phyloP scores from a whole-genome alignment of 2,797 vertebrate species.

The Chaetodon trifasciatus region DNA sequence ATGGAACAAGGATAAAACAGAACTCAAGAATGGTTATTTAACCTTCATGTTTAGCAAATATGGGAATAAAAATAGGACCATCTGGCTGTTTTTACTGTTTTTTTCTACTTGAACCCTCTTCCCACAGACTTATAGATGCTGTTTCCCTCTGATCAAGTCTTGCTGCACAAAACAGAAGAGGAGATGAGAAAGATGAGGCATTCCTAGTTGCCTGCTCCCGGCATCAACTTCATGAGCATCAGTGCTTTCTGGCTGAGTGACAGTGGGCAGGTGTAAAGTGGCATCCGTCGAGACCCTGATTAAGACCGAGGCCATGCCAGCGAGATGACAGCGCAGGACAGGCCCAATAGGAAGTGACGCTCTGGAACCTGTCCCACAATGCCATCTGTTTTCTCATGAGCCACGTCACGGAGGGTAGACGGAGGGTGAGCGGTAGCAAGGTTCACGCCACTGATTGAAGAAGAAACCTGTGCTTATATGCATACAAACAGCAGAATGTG shows the following conservation, averaged over 20 bases:
- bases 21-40: constrained; percentile 20
- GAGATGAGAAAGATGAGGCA: neutral
- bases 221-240: constrained; percentile 41
- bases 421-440: constrained; percentile 15
- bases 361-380: constrained; percentile 63
- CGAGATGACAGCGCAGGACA: constrained; percentile 54
- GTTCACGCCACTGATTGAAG: constrained; percentile 23
- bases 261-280: constrained; percentile 62
- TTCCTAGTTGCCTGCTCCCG: constrained; percentile 31
- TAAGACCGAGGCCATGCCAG: constrained; percentile 64
- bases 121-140: constrained; percentile 16
- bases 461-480: neutral
- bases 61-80: constrained; percentile 25
- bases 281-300: constrained; percentile 62
- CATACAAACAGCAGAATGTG: neutral
- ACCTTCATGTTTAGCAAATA: constrained; percentile 18
- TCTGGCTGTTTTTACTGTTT: constrained; percentile 35
- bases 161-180: neutral
- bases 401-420: constrained; percentile 19
- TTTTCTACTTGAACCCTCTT: constrained; percentile 19
- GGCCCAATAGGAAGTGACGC: constrained; percentile 36
- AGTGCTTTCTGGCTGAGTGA: constrained; percentile 48
- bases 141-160: neutral
- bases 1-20: neutral
- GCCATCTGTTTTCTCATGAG: constrained; percentile 80